Conservation (phyloP, 2,888 invertebrate genomes). For the Cosmia pyralina region DNA sequence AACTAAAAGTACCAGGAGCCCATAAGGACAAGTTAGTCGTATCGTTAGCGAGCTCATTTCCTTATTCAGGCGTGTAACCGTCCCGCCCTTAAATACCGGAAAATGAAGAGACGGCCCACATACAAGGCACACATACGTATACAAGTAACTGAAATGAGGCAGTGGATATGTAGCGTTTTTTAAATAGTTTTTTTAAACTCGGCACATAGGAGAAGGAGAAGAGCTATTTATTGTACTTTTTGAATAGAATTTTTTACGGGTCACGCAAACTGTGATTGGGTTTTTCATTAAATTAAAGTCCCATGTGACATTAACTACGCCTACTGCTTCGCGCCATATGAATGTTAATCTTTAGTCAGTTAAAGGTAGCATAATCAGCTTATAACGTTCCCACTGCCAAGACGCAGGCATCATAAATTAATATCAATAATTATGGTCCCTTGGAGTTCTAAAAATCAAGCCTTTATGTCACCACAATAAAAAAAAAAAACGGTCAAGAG, state of each 20-base stretch:
- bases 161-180: neutral
- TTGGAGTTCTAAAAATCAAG: too few relatives aligned
- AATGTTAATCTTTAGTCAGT: neutral
- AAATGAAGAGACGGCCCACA: slow-evolving; percentile 54
- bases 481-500: too few relatives aligned
- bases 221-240: neutral
- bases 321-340: neutral
- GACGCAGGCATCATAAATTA: too few relatives aligned
- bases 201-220: neutral
- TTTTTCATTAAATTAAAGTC: neutral
- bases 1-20: slow-evolving; percentile 20
- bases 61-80: slow-evolving; percentile 69
- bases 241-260: neutral
- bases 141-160: slow-evolving; percentile 21
- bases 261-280: neutral
- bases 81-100: slow-evolving; percentile 64
- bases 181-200: neutral
- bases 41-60: slow-evolving; percentile 78
- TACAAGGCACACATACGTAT: slow-evolving; percentile 9
- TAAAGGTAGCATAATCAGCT: neutral
- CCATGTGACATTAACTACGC: neutral
- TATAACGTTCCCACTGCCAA: neutral
- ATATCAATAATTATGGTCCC: too few relatives aligned
- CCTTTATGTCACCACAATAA: too few relatives aligned
- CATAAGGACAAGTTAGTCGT: slow-evolving; percentile 50